Evolutionary conservation across 2,113 vertebrate species (phyloP).

Genomic region (Oryctolagus cuniculus): mOryCun1.1 NC_091438.1:89361001-89361500

Average conservation of each 20-base stretch:
- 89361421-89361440: slow-evolving; percentile 52
- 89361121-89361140: not conserved
- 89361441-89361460: not conserved
- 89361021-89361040: not conserved
- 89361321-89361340: not conserved
- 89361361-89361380: not conserved
- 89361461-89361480: slow-evolving; percentile 49
- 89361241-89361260: not conserved
- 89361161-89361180: not conserved
- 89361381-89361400: not conserved
- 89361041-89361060: not conserved
- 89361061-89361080: not conserved
- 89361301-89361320: slow-evolving; percentile 33
- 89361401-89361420: slow-evolving; percentile 45
- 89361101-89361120: not conserved
- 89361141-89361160: not conserved
- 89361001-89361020: not conserved
- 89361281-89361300: not conserved
- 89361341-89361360: not conserved
- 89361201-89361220: not conserved
- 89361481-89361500: slow-evolving; percentile 33
- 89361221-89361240: not conserved
- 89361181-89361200: not conserved
- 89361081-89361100: not conserved
- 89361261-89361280: not conserved